Evolutionary conservation across 2,797 vertebrate genomes (phyloP), one percentile per base, ranked within the genome.

Genomic region (Leuciscus waleckii): DNA sequence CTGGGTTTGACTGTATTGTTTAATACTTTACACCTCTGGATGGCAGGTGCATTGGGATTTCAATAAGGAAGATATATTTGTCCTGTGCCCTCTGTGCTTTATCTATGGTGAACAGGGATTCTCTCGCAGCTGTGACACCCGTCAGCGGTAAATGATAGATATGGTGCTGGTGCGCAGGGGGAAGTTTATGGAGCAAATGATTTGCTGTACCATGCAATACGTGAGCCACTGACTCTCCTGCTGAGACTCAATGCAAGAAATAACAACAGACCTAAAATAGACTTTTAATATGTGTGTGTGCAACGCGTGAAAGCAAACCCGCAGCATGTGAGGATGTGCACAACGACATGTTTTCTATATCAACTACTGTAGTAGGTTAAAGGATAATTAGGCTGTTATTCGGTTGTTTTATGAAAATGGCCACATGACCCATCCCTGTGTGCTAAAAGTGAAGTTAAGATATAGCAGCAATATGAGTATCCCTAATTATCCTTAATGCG

Each of bases 141-240:
- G 54, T 85, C 83, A 87, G 16, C 4, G 17, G 67, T 81, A 85
- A 85, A 56, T 76, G 82, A 87, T 87, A 73, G 69, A 85, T 81
- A 83, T 51, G 76, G 70, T 79, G 73, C 81, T 21, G 75, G 77
- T 73, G 51, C 82, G 51, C 71, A 68, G 61, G 35, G 46, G 71
- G 74, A 85, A 85, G 80, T 82, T 88, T 83, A 82, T 86, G 77
- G 69, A 26, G 51, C 79, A 54, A 71, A 83, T 79, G 49, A 85
- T 88, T 87, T 84, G 61, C 46, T 84, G 67, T 79, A 37, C 51
- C 68, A 19, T 65, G 46, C 78, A 49, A 56, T 39, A 61, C 75
- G 46, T 54, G 4, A 86, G 76, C 49, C 39, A 10, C 56, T 77
- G 80, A 63, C 51, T 56, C 23, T 37, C 13, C 35, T 68, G 71